Conservation (phyloP, 2,113 vertebrate genomes). For the Willisornis vidua region DNA sequence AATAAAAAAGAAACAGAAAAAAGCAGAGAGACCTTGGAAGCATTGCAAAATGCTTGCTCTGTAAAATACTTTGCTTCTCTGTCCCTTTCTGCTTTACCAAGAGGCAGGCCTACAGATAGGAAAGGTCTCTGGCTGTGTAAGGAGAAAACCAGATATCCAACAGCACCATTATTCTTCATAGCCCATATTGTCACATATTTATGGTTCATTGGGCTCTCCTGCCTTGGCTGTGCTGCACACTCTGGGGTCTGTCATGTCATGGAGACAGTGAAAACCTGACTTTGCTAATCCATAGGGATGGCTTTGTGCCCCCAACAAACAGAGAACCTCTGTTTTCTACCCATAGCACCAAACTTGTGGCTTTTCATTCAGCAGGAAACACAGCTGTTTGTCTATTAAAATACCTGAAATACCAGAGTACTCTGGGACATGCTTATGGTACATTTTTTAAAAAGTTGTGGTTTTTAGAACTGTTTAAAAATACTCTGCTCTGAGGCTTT, state of each 20-base stretch:
- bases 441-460: neutral
- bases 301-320: neutral
- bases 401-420: neutral
- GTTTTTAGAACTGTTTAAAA: constrained; percentile 3
- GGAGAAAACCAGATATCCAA: neutral
- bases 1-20: neutral
- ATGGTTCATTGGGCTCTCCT: neutral
- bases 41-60: neutral
- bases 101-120: neutral
- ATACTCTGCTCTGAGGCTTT: neutral
- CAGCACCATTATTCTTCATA: neutral
- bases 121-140: neutral
- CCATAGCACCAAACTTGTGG: neutral
- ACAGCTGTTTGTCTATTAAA: neutral
- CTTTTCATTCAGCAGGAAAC: neutral
- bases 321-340: neutral
- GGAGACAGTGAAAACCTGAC: neutral
- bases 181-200: neutral
- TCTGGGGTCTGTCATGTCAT: neutral
- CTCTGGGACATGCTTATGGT: neutral
- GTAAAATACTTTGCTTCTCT: neutral
- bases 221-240: neutral
- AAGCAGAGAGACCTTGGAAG: neutral
- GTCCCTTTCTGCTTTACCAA: neutral
- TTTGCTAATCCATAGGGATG: neutral